These are phyloP conservation scores for Erinaceus europaeus DNA, from an alignment of 2,113 vertebrate genomes.

Conservation along the genomic window DNA sequence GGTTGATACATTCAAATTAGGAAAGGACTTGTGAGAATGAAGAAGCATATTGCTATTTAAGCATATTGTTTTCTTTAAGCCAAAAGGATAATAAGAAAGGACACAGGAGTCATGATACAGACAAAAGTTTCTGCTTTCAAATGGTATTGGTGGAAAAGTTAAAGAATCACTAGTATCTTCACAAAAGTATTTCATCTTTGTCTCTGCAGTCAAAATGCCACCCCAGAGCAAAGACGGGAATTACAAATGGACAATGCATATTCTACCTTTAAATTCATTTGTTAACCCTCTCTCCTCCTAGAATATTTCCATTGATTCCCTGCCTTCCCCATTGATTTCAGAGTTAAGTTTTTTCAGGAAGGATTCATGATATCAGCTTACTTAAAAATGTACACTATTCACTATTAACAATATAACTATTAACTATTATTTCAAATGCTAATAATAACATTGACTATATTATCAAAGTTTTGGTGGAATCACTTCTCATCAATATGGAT, in stretches of 20 bases:
- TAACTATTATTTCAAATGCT: too few species aligned
- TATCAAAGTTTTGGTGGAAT: neutral
- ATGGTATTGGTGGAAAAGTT: neutral
- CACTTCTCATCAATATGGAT: neutral
- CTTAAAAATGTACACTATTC: neutral
- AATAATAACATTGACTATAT: neutral
- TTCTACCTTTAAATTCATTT: neutral
- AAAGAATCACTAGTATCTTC: neutral
- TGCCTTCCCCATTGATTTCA: neutral
- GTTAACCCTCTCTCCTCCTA: neutral
- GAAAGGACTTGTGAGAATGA: neutral
- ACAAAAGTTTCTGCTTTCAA: neutral
- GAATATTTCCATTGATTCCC: neutral
- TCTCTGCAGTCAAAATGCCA: neutral
- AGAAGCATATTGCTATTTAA: neutral
- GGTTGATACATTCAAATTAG: constrained; percentile 34
- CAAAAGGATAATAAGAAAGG: constrained; percentile 14
- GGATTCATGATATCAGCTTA: neutral
- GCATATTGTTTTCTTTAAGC: too few species aligned
- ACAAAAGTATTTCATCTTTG: neutral
- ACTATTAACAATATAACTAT: too few species aligned
- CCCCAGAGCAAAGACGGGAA: neutral
- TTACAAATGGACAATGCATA: neutral
- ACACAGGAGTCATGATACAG: neutral
- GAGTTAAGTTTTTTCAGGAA: constrained; percentile 1